Evolutionary conservation across 2,888 invertebrate genomes (phyloP).

Genomic region (Tetragonisca angustula): DNA sequence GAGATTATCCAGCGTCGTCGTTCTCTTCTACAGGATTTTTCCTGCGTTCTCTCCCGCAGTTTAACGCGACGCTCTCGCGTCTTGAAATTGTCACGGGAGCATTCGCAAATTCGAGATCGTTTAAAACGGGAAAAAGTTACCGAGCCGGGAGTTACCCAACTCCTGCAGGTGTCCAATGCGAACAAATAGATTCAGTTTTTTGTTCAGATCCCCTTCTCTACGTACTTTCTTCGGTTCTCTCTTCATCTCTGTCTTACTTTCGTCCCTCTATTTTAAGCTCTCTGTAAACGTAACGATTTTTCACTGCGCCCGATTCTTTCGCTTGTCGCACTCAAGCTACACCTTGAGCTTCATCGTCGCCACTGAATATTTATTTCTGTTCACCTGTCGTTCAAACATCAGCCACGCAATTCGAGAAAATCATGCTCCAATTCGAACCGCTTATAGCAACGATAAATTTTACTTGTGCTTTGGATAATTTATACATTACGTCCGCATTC

Average conservation of each 20-base stretch:
- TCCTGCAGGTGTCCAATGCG: neutral
- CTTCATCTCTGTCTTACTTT: neutral
- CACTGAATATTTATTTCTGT: neutral
- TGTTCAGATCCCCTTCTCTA: neutral
- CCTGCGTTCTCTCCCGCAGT: no score
- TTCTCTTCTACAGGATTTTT: no score
- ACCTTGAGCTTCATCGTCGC: neutral
- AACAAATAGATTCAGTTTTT: neutral
- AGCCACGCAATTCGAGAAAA: neutral
- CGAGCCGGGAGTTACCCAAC: neutral
- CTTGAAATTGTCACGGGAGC: neutral
- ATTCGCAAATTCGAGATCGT: neutral
- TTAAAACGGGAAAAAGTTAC: neutral
- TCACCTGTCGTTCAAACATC: no score
- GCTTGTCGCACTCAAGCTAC: neutral
- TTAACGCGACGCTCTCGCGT: neutral
- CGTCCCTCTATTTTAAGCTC: neutral
- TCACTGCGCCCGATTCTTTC: neutral
- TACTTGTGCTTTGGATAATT: neutral
- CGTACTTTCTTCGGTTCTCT: neutral
- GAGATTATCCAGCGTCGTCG: no score
- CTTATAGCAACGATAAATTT: neutral
- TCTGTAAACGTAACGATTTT: neutral
- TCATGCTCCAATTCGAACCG: neutral
- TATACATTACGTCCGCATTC: neutral